Conservation (phyloP, 2,113 vertebrate species). For the Pseudonaja textilis region DNA sequence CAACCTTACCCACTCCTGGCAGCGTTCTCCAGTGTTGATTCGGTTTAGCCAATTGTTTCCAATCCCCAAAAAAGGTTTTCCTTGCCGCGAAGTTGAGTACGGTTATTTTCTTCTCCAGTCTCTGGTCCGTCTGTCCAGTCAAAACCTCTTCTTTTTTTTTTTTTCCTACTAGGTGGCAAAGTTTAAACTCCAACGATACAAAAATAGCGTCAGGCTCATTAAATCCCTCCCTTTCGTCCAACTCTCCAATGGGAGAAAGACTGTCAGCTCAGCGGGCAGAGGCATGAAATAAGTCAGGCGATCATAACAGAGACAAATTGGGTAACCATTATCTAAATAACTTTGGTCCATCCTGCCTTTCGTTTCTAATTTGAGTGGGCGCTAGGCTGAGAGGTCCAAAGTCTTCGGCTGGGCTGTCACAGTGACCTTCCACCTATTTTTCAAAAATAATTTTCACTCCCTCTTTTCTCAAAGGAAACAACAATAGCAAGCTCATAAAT, state of each 20-base stretch:
- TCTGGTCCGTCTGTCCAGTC: not conserved
- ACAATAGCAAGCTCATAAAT: rapidly evolving
- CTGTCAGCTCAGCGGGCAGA: not conserved
- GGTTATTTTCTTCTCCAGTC: not conserved
- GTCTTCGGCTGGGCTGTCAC: conserved; percentile 49
- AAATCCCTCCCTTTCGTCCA: conserved; percentile 39
- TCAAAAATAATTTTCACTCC: conserved; percentile 35
- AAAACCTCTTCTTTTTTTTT: not conserved
- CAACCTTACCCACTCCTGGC: not conserved
- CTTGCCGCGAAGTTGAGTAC: rapidly evolving
- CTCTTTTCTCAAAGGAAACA: not conserved
- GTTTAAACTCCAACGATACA: conserved; percentile 61
- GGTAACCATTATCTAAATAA: conserved; percentile 68
- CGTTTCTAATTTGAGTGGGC: not conserved
- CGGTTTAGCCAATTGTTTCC: not conserved
- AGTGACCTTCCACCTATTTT: conserved; percentile 68
- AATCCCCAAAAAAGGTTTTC: not conserved
- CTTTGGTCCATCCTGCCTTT: conserved; percentile 23
- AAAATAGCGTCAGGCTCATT: conserved; percentile 42
- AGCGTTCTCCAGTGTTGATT: conserved; percentile 10
- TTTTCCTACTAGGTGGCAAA: conserved; percentile 27
- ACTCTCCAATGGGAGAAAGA: conserved; percentile 34
- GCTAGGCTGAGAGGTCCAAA: conserved; percentile 48
- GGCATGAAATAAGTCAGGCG: not conserved
- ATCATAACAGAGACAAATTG: not conserved